phyloP scores from a whole-genome alignment of 30 jellyfish, hydroid and myxozoan species.

The Aurelia sp. region DNA sequence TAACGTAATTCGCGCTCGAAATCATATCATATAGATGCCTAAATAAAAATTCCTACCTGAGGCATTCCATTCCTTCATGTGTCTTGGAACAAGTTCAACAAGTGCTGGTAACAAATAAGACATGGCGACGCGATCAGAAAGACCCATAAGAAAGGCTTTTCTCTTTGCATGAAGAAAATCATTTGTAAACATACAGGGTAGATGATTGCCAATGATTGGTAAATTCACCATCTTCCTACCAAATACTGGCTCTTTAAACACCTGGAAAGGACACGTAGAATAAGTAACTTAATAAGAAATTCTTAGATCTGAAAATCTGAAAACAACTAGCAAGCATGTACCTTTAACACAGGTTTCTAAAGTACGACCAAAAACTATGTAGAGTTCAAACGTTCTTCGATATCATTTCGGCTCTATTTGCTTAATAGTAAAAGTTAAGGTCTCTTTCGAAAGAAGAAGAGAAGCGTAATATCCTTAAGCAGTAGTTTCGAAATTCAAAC shows the following conservation, averaged over 20 bases:
- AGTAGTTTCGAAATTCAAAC: too few relatives aligned
- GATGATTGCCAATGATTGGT: constrained; percentile 8
- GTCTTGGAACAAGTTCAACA: constrained; percentile 3
- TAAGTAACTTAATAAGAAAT: not conserved
- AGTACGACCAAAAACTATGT: too few relatives aligned
- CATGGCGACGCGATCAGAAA: not conserved
- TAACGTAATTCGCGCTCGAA: too few relatives aligned
- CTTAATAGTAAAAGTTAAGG: too few relatives aligned
- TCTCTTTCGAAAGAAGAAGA: too few relatives aligned
- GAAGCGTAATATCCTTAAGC: too few relatives aligned
- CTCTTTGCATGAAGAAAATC: constrained; percentile 21
- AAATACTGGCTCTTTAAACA: constrained; percentile 10
- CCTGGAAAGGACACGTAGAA: not conserved
- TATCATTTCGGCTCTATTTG: too few relatives aligned
- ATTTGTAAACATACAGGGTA: constrained; percentile 29
- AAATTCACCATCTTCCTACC: not conserved
- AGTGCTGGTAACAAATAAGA: constrained; percentile 16
- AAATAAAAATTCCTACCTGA: not conserved
- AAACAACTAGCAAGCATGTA: too few relatives aligned
- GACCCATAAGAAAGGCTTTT: constrained; percentile 20
- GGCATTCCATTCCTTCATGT: not conserved
- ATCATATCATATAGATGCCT: too few relatives aligned
- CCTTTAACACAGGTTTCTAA: too few relatives aligned
- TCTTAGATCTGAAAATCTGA: too few relatives aligned
- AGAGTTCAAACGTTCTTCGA: too few relatives aligned